phyloP scores from a whole-genome alignment of 2,797 vertebrate species.

The Thalassophryne amazonica region DNA sequence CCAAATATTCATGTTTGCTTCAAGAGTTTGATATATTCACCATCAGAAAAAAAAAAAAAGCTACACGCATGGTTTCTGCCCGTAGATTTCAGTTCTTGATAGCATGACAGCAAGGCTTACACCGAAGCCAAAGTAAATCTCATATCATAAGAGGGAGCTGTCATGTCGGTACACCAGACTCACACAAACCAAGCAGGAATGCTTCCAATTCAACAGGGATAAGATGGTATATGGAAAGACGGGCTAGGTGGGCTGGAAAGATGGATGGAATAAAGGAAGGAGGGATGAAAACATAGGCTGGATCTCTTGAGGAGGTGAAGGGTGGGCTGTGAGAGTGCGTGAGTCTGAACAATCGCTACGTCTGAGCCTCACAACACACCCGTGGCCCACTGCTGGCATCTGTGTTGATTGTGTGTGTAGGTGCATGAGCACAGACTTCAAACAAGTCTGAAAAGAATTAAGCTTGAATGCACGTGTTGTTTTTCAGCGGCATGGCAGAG shows the following conservation, averaged over 20 bases:
- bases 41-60: too few relatives aligned
- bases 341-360: constrained; percentile 13
- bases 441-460: too few relatives aligned
- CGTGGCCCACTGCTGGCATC: not conserved
- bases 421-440: not conserved
- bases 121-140: constrained; percentile 16
- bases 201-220: constrained; percentile 14
- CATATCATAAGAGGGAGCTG: constrained; percentile 7
- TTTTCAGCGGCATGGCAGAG: too few relatives aligned
- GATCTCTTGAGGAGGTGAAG: constrained; percentile 1
- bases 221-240: constrained; percentile 12
- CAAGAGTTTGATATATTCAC: too few relatives aligned
- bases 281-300: constrained; percentile 7
- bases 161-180: not conserved
- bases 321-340: constrained; percentile 3
- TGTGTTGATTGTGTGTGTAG: not conserved
- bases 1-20: too few relatives aligned
- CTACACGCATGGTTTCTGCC: too few relatives aligned
- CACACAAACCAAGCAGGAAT: constrained; percentile 6
- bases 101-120: not conserved
- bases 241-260: constrained; percentile 22
- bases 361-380: constrained; percentile 6
- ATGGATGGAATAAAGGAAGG: not conserved
- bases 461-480: too few relatives aligned
- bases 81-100: not conserved